Conservation (phyloP, 2,113 vertebrate genomes). For the Eulemur rufifrons region DNA sequence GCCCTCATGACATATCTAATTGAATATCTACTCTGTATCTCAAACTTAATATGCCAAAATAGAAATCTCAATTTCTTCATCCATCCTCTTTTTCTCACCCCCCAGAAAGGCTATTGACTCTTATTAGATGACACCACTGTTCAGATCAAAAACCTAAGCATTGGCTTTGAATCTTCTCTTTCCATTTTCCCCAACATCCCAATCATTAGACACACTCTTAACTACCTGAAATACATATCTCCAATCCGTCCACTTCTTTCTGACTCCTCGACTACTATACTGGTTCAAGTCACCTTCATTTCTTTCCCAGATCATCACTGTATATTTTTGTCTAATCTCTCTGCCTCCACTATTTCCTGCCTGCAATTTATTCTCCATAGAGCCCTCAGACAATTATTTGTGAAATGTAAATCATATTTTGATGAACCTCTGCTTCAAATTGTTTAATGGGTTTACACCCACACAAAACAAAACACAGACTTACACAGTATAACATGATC, state of each 20-base stretch:
- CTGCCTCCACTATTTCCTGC: not conserved
- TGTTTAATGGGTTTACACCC: not conserved
- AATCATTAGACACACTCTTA: not conserved
- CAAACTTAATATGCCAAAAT: not conserved
- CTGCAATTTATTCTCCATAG: not conserved
- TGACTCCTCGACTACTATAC: not conserved
- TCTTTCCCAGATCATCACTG: not conserved
- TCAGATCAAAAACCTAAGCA: not conserved
- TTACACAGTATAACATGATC: not conserved
- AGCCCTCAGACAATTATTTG: not conserved
- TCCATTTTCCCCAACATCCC: not conserved
- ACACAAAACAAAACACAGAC: not conserved
- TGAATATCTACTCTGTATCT: not conserved
- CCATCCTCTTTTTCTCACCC: not conserved
- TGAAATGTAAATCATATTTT: not conserved
- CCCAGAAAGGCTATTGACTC: not conserved
- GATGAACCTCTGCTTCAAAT: not conserved
- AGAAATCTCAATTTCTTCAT: not conserved
- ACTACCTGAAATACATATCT: not conserved
- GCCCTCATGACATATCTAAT: not conserved
- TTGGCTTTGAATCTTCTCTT: not conserved
- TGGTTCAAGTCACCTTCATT: not conserved
- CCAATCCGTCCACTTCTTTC: not conserved
- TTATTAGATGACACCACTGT: not conserved
- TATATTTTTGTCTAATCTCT: not conserved